These are phyloP conservation scores for Thunnus albacares DNA, from an alignment of 2,797 vertebrate species.

Conservation along the genomic window DNA sequence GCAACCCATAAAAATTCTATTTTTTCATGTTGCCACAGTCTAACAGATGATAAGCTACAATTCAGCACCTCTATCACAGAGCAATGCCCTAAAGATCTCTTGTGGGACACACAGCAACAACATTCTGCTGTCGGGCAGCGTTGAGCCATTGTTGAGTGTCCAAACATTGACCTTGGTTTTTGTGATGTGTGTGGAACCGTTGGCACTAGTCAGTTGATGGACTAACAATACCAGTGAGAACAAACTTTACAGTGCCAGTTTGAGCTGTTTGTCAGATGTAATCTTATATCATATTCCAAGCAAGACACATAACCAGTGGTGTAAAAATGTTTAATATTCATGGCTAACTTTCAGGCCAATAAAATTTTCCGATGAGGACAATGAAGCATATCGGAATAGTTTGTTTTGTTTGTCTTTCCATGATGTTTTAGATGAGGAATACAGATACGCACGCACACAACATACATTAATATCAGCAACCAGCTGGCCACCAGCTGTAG, in stretches of 20 bases:
- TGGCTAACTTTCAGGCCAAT: neutral
- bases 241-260: neutral
- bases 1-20: too few species aligned
- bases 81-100: neutral
- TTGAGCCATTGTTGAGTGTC: neutral
- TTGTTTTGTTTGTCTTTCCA: neutral
- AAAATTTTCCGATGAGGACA: neutral
- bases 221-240: too few species aligned
- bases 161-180: neutral
- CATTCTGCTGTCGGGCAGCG: neutral
- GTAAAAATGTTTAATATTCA: neutral
- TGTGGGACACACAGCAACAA: neutral
- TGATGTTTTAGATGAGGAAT: neutral
- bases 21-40: neutral
- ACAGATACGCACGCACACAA: too few species aligned
- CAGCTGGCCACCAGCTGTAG: neutral
- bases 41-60: neutral
- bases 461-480: neutral
- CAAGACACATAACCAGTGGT: neutral
- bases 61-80: neutral
- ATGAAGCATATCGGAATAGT: neutral
- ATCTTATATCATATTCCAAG: slow-evolving; percentile 1
- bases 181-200: neutral
- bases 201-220: neutral
- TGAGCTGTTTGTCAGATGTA: neutral